A percentile compares a stretch with the other conserved stretches of the same genome.
These are phyloP conservation scores for Aplochiton taeniatus DNA, from an alignment of 2,797 vertebrate species.

Conservation along the genomic window DNA sequence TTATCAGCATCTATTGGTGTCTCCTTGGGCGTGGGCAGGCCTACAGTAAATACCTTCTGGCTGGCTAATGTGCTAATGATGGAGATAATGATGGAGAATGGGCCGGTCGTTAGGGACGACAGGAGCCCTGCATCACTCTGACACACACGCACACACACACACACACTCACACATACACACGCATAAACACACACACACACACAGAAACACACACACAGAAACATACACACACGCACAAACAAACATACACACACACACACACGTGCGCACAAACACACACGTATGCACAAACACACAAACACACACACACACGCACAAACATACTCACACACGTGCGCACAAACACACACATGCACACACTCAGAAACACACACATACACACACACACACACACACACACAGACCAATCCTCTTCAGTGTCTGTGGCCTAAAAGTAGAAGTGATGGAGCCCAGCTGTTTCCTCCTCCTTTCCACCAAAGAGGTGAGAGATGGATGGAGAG, in stretches of 20 bases:
- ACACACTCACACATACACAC: too few species aligned
- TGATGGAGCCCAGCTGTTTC: slow-evolving; percentile 97
- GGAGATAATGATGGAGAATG: slow-evolving; percentile 99
- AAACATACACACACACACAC: too few species aligned
- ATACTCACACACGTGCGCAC: too few species aligned
- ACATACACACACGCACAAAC: too few species aligned
- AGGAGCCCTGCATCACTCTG: slow-evolving; percentile 98
- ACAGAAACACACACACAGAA: too few species aligned
- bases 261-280: too few species aligned
- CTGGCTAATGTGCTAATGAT: slow-evolving; percentile 99
- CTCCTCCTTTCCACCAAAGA: slow-evolving; percentile 62
- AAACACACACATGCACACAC: too few species aligned
- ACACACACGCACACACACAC: slow-evolving; percentile 69
- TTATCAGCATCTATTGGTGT: slow-evolving; percentile 99
- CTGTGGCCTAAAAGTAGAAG: slow-evolving; percentile 92
- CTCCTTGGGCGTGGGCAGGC: slow-evolving; percentile 99
- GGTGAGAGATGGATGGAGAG: slow-evolving; percentile 1
- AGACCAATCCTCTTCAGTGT: slow-evolving; percentile 39
- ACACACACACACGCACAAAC: too few species aligned
- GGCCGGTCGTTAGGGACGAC: slow-evolving; percentile 97
- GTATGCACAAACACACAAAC: too few species aligned
- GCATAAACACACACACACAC: too few species aligned
- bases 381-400: too few species aligned
- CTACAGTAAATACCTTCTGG: slow-evolving; percentile 99
- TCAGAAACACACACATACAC: too few species aligned